Evolutionary conservation across 2,113 vertebrate species (phyloP).

Genomic region (Hippocampus zosterae): DNA sequence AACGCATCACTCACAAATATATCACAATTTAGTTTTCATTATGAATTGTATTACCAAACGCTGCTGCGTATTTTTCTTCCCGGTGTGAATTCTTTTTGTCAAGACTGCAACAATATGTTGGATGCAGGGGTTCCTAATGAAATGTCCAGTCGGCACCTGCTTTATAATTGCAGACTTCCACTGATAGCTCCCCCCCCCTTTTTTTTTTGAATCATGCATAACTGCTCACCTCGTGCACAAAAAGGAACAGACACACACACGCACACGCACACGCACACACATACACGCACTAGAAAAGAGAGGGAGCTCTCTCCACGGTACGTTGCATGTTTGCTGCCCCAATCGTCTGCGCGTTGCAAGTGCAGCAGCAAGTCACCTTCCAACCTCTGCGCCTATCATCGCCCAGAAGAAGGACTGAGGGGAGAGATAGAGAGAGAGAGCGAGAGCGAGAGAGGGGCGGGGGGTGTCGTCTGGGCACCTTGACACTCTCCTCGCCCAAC

Average conservation of each 20-base stretch:
- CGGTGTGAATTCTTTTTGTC: not conserved
- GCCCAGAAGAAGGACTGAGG: slow-evolving; percentile 14
- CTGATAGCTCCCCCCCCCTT: not conserved
- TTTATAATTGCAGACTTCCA: not conserved
- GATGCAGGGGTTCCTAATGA: not conserved
- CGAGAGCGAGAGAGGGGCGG: slow-evolving; percentile 5
- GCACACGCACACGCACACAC: too few relatives aligned
- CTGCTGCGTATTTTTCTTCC: not conserved
- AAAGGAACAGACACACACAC: too few relatives aligned
- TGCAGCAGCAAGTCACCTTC: slow-evolving; percentile 71
- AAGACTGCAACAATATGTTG: not conserved
- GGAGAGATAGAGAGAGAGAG: slow-evolving; percentile 15
- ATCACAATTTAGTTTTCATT: too few relatives aligned
- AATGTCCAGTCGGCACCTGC: not conserved
- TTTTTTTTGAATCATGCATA: not conserved
- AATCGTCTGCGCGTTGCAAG: slow-evolving; percentile 64
- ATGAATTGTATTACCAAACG: too few relatives aligned
- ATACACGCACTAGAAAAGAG: not conserved
- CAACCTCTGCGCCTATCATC: slow-evolving; percentile 68
- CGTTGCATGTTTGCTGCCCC: slow-evolving; percentile 59
- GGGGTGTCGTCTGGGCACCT: slow-evolving; percentile 9
- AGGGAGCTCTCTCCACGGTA: not conserved
- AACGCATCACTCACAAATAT: too few relatives aligned
- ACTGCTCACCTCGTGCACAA: not conserved
- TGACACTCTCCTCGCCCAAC: slow-evolving; percentile 5